Conservation (phyloP, 1,140 invertebrate species). For the Carposina sasakii region DNA sequence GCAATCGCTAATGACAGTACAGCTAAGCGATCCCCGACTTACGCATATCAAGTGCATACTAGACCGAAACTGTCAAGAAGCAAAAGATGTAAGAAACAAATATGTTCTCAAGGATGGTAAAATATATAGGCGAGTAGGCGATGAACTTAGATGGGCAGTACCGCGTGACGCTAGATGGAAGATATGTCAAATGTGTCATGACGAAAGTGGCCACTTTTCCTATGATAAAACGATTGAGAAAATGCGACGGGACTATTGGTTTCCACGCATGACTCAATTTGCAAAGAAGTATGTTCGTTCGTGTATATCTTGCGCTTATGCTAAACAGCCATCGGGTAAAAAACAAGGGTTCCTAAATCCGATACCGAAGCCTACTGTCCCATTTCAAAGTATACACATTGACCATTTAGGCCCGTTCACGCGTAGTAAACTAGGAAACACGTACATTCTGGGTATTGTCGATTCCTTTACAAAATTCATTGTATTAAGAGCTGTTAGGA, state of each 20-base stretch:
- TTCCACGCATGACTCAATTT: conserved; percentile 6
- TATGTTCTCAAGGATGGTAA: conserved; percentile 4
- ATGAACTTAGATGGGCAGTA: background rate
- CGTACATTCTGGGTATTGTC: conserved; percentile 41
- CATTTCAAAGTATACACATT: conserved; percentile 7
- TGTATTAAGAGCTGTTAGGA: conserved; percentile 35
- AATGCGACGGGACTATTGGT: conserved; percentile 7
- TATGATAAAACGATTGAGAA: conserved; percentile 2
- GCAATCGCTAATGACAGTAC: background rate
- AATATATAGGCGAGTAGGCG: conserved; percentile 4
- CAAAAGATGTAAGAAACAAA: background rate
- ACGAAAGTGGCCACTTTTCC: conserved; percentile 1
- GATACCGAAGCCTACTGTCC: conserved; percentile 1
- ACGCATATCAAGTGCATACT: background rate
- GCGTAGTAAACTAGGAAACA: conserved; percentile 35
- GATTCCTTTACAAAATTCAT: conserved; percentile 51
- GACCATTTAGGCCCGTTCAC: conserved; percentile 32
- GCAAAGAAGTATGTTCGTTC: conserved; percentile 7
- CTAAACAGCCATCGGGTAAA: background rate
- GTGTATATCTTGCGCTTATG: conserved; percentile 10
- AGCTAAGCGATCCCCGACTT: background rate
- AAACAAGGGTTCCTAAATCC: conserved; percentile 6
- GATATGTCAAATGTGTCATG: background rate
- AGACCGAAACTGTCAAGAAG: background rate
- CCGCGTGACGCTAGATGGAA: conserved; percentile 7